Evolutionary conservation across 2,797 vertebrate species (phyloP).

Genomic region (Xenentodon cancila): DNA sequence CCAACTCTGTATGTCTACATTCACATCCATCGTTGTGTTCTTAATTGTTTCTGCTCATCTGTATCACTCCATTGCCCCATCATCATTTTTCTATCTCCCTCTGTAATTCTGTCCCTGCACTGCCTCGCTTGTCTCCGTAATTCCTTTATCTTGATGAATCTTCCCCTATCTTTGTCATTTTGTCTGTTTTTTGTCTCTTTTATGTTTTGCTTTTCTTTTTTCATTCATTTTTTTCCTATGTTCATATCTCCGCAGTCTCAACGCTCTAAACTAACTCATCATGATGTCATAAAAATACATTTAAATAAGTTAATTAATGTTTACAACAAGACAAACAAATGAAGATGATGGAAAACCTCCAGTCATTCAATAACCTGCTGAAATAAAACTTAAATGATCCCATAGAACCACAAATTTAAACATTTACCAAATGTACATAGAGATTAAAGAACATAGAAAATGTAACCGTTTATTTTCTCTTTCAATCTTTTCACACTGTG

Average conservation of each 20-base stretch:
- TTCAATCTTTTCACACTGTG: slow-evolving; percentile 8
- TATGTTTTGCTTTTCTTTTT: slow-evolving; percentile 38
- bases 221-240: slow-evolving; percentile 10
- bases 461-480: neutral
- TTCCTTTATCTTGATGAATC: slow-evolving; percentile 32
- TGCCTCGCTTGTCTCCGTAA: slow-evolving; percentile 39
- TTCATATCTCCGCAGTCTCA: slow-evolving; percentile 5
- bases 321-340: too few relatives aligned
- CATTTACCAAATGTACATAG: too few relatives aligned
- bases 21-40: slow-evolving; percentile 19
- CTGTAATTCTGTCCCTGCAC: slow-evolving; percentile 36
- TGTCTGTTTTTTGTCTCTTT: slow-evolving; percentile 45
- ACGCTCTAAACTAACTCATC: neutral
- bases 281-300: slow-evolving; percentile 6
- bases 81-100: slow-evolving; percentile 36
- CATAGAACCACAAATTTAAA: too few relatives aligned
- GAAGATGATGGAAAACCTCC: too few relatives aligned
- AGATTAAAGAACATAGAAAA: too few relatives aligned
- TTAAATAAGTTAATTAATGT: neutral
- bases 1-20: slow-evolving; percentile 23
- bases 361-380: too few relatives aligned
- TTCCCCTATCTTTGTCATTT: slow-evolving; percentile 11
- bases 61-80: slow-evolving; percentile 24
- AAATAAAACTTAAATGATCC: too few relatives aligned
- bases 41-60: slow-evolving; percentile 17